phyloP scores from a whole-genome alignment of 2,113 vertebrate species.

The Pluvianellus socialis region DNA sequence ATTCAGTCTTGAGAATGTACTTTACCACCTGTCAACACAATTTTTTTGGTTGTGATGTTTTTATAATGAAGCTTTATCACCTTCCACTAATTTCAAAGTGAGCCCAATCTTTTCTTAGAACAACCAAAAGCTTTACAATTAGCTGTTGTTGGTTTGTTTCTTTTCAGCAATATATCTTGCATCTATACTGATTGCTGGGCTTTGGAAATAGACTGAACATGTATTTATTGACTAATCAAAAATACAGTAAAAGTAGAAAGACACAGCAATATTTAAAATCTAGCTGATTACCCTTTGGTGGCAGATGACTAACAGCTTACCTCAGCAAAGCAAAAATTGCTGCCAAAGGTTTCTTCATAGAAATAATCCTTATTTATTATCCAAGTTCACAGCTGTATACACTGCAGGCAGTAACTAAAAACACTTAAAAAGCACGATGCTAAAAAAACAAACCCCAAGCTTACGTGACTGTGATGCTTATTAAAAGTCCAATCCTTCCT shows the following conservation, averaged over 20 bases:
- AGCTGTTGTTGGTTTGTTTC: conserved; percentile 11
- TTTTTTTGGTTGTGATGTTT: background rate
- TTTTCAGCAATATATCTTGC: conserved; percentile 18
- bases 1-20: background rate
- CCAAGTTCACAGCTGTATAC: conserved; percentile 68
- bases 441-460: conserved; percentile 44
- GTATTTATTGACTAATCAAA: conserved; percentile 73
- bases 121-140: conserved; percentile 6
- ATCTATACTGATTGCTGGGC: conserved; percentile 43
- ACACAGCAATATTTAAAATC: conserved; percentile 73
- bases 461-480: conserved; percentile 46
- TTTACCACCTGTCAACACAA: conserved; percentile 21
- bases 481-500: conserved; percentile 46
- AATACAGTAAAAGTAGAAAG: conserved; percentile 71
- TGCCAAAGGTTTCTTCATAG: conserved; percentile 66
- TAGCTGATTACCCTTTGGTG: conserved; percentile 68
- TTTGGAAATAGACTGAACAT: conserved; percentile 48
- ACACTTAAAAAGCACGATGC: conserved; percentile 53
- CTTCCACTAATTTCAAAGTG: conserved; percentile 14
- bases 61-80: conserved; percentile 17
- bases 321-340: conserved; percentile 68
- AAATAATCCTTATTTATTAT: conserved; percentile 71
- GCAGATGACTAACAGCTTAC: conserved; percentile 71
- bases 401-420: conserved; percentile 66
- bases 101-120: conserved; percentile 18